Evolutionary conservation across 1,140 invertebrate genomes (phyloP), one percentile per base, ranked within the genome.

Genomic region (Apolygus lucorum): DNA sequence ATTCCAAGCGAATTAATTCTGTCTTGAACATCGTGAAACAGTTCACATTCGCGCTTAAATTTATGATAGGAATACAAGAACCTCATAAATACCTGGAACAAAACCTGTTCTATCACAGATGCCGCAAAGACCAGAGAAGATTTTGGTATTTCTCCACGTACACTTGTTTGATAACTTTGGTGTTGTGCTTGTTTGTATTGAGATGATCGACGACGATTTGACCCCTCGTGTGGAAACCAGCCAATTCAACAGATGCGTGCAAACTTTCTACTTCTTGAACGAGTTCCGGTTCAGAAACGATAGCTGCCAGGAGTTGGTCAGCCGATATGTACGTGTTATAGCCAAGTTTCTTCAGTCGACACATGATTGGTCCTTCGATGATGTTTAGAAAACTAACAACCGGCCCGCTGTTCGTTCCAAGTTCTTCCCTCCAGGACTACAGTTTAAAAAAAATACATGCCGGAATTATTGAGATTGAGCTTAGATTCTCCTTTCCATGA

Each of bases 201-300:
- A 81, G 72, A 75, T 85, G 84, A 79, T 86, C 84, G 28, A 87
- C 75, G 0, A 85, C 81, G 71, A 86, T 80, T 76, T 85, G 82
- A 1, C 85, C 86, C 73, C 86, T 78, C 0, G 85, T 86, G 71
- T 78, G 79, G 13, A 52, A 17, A 1, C 72, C 72, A 25, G 63
- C 24, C 2, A 73, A 29, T 62, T 71, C 72, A n/a, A 73, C 68
- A 25, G 54, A 52, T 11, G 68, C 65, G 54, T 63, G 49, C 17
- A 65, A 17, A 52, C 52, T 27, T 14, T 14, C 29, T 62, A 52
- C 24, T 63, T 70, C 14, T 68, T 52, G 25, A 13, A 64, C 24
- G 29, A 63, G 68, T 1, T 78, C 27, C 1, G 81, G 82, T 72
- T 78, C 76, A 22, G 14, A 21, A 22, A 73, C 29, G 27, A 71